Percentiles rank a stretch among this genome's conserved stretches.
Conservation (phyloP, 1,140 invertebrate genomes). For the Bombus huntii region DNA sequence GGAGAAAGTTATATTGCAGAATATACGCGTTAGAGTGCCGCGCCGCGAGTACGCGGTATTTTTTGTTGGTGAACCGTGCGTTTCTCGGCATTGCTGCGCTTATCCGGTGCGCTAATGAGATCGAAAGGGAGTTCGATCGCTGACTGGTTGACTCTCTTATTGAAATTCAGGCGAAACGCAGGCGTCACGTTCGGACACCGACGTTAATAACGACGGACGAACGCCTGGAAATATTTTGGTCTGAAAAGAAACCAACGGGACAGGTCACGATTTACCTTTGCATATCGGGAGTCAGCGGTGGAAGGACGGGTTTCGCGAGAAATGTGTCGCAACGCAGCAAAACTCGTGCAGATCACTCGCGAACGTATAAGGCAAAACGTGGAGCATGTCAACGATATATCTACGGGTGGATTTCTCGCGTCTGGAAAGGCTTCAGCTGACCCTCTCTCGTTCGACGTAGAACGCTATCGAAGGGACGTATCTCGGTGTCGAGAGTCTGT, state of each 20-base stretch:
- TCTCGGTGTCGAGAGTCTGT: not conserved
- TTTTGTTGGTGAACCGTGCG: not conserved
- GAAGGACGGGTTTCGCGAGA: slow-evolving; percentile 46
- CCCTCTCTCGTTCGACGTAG: not conserved
- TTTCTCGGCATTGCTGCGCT: not conserved
- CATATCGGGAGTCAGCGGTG: slow-evolving; percentile 14
- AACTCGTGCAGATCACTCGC: slow-evolving; percentile 37
- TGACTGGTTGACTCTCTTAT: not conserved
- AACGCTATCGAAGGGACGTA: slow-evolving; percentile 25
- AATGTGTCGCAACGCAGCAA: slow-evolving; percentile 40
- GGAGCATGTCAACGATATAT: slow-evolving; percentile 14
- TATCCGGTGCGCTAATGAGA: not conserved
- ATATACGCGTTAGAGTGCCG: not conserved
- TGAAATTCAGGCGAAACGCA: not conserved
- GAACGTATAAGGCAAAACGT: slow-evolving; percentile 17
- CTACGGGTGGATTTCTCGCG: slow-evolving; percentile 26
- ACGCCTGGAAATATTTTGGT: not conserved
- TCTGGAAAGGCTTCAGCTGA: slow-evolving; percentile 11
- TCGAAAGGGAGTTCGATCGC: not conserved
- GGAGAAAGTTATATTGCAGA: slow-evolving; percentile 15
- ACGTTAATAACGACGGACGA: not conserved
- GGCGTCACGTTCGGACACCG: no score
- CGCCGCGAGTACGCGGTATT: not conserved
- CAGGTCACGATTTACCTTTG: slow-evolving; percentile 39
- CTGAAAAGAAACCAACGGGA: slow-evolving; percentile 7